phyloP scores from a whole-genome alignment of 2,888 invertebrate genomes.

The Diaperis boleti region DNA sequence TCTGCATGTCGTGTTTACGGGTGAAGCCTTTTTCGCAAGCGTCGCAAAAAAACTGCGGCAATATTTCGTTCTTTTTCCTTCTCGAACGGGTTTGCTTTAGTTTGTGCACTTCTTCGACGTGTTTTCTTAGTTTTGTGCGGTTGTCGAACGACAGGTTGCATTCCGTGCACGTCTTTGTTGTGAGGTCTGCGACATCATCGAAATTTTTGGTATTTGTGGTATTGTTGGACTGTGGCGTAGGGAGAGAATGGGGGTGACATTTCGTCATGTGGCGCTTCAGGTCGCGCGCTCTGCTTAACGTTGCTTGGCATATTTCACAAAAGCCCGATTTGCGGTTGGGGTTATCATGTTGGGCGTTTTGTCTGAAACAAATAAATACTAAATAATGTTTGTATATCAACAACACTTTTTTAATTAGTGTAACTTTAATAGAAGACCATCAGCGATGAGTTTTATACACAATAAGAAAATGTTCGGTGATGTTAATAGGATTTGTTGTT shows the following conservation, averaged over 20 bases:
- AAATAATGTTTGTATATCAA: too few species aligned
- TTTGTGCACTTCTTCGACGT: constrained; percentile 50
- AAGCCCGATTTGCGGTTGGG: neutral
- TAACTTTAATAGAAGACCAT: too few species aligned
- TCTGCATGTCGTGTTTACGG: constrained; percentile 61
- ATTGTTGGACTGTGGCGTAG: too few species aligned
- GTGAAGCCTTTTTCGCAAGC: constrained; percentile 60
- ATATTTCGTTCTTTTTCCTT: constrained; percentile 57
- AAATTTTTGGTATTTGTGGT: constrained; percentile 42
- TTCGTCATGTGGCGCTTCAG: constrained; percentile 26
- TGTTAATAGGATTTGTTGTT: too few species aligned
- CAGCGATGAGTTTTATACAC: too few species aligned
- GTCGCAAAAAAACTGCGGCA: constrained; percentile 56
- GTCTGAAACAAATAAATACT: constrained; percentile 4
- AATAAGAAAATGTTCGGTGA: too few species aligned
- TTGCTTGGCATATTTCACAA: constrained; percentile 12
- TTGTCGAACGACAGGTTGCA: constrained; percentile 50
- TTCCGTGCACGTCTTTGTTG: constrained; percentile 46
- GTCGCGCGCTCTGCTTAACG: constrained; percentile 13
- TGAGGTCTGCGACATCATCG: constrained; percentile 57
- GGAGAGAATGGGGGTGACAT: too few species aligned
- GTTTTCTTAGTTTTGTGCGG: constrained; percentile 49
- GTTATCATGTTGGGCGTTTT: neutral
- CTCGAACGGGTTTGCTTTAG: constrained; percentile 45
- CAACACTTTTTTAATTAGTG: too few species aligned